Percentiles rank a stretch among this genome's conserved stretches.
phyloP scores from a whole-genome alignment of 1,140 invertebrate genomes.

The Drosophila ironensis region DNA sequence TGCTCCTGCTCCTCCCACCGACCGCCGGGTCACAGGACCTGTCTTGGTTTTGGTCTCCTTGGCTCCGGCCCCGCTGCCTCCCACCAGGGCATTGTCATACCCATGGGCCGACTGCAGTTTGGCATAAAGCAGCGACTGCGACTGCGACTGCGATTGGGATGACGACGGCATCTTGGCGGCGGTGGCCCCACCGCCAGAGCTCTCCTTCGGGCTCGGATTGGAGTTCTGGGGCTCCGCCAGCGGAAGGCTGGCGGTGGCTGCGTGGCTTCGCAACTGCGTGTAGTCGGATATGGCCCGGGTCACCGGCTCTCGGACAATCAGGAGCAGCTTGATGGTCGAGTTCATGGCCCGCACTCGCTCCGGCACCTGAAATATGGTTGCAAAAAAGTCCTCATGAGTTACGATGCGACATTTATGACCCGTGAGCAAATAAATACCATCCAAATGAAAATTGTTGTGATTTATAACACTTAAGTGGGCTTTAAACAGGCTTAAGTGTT shows the following conservation, averaged over 20 bases:
- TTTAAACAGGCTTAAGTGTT: too few relatives aligned
- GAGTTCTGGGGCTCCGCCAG: slow-evolving; percentile 58
- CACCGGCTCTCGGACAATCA: slow-evolving; percentile 98
- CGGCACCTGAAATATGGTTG: slow-evolving; percentile 85
- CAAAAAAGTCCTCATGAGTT: neutral
- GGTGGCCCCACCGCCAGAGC: slow-evolving; percentile 22
- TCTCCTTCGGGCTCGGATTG: slow-evolving; percentile 9
- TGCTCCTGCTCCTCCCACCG: neutral
- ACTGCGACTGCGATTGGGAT: slow-evolving; percentile 46
- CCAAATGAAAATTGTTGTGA: too few relatives aligned
- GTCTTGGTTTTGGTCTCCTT: slow-evolving; percentile 51
- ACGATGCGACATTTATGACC: neutral
- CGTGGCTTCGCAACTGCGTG: slow-evolving; percentile 91
- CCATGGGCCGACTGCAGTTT: slow-evolving; percentile 62
- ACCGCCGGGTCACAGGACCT: neutral
- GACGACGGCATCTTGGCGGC: slow-evolving; percentile 8
- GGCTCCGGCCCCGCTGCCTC: slow-evolving; percentile 59
- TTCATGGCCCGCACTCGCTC: slow-evolving; percentile 96
- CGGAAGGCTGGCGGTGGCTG: slow-evolving; percentile 85
- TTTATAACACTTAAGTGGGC: too few relatives aligned
- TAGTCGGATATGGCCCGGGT: slow-evolving; percentile 98
- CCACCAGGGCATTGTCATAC: slow-evolving; percentile 66
- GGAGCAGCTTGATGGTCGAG: slow-evolving; percentile 93
- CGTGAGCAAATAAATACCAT: neutral
- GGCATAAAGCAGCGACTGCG: slow-evolving; percentile 58